Evolutionary conservation across 2,113 vertebrate species (phyloP), one percentile per base, ranked within the genome.

Genomic region (Syrmaticus mikado): DNA sequence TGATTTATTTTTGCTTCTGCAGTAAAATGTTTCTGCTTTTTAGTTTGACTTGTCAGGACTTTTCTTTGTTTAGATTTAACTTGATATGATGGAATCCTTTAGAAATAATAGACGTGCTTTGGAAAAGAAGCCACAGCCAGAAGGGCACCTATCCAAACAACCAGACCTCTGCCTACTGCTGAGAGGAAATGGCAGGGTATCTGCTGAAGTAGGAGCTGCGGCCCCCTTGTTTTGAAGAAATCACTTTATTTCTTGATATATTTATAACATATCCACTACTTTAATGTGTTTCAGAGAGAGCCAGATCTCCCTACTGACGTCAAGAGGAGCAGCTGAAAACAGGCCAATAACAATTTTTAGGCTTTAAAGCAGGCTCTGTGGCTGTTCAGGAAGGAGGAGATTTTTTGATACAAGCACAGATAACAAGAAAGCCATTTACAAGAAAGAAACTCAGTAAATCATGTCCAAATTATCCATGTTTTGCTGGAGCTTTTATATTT

Each of bases 11-110:
- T 87, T 76, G 2, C 58, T 20, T 45, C 25, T 17, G 13, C 16
- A 46, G 19, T 81, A 87, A 87, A 92, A 64, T 57, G 11, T 78
- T 74, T n/a, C 5, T 68, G 50, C 10, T 55, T 87, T 17, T 85
- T 57, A 25, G 32, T 41, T 71, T 83, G 85, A 87, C 57, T 94
- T 82, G 36, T 79, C 48, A 89, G 74, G 87, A 66, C 45, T 27
- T 89, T 48, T 30, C n/a, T 91, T 77, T 67, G 72, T 75, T 89
- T 83, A 67, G 45, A 60, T 64, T 92, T 87, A 90, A 92, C 32
- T 46, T n/a, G 18, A 30, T 81, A 41, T 57, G 52, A 67, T 36
- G 9, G 48, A 92, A 78, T 79, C 34, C 25, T 87, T 90, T 78
- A 61, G 72, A 83, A 93, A 89, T 24, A 74, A 73, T n/a, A 65